A percentile compares a stretch with the other conserved stretches of the same genome.
These are phyloP conservation scores for Tenrec ecaudatus DNA, from an alignment of 2,113 vertebrate species.

Conservation along the genomic window DNA sequence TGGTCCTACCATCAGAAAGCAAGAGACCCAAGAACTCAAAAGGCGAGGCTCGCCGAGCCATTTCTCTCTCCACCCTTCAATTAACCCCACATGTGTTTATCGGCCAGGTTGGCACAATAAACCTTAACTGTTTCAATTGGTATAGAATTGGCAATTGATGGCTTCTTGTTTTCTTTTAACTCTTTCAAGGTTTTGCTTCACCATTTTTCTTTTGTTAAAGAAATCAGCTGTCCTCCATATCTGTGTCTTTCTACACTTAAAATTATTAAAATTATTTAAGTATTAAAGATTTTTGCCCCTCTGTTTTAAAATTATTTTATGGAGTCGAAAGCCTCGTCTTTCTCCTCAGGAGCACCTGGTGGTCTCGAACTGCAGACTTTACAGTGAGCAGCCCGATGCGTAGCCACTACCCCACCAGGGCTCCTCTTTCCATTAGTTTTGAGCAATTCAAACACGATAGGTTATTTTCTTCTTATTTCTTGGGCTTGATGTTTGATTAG, in stretches of 20 bases:
- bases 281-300: not conserved
- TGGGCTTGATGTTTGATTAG: constrained; percentile 33
- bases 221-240: not conserved
- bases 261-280: not conserved
- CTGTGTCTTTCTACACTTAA: constrained; percentile 3
- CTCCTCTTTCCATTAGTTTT: constrained; percentile 40
- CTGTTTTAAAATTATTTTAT: not conserved
- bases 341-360: no score
- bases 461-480: constrained; percentile 5
- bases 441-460: constrained; percentile 1
- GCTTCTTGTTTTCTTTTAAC: not conserved
- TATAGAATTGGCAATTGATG: constrained; percentile 13
- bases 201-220: not conserved
- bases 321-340: no score
- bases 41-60: no score
- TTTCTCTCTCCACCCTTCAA: no score
- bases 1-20: no score
- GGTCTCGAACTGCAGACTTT: no score
- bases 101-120: no score
- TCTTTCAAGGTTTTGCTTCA: not conserved
- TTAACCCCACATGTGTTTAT: no score
- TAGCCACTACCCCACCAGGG: no score
- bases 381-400: no score
- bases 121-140: no score
- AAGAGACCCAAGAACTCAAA: no score